Conservation (phyloP, 2,797 vertebrate genomes). For the Sandelia bainsii region DNA sequence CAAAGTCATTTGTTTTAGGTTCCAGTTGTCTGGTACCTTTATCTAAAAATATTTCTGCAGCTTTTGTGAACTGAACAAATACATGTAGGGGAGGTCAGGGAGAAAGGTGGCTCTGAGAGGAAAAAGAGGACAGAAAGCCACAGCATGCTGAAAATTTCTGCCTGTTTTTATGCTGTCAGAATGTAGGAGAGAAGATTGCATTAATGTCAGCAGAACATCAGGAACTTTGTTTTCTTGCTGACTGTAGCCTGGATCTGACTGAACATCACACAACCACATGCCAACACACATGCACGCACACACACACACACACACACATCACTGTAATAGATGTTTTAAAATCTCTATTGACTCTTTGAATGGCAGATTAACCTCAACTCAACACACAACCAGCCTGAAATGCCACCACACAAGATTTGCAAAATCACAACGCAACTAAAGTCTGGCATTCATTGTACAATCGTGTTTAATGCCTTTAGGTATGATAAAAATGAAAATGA, state of each 20-base stretch:
- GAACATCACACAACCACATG: constrained; percentile 2
- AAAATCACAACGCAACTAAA: background rate
- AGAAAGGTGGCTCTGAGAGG: constrained; percentile 6
- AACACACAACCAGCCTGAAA: background rate
- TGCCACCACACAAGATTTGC: background rate
- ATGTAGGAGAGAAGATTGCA: constrained; percentile 20
- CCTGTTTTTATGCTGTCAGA: constrained; percentile 16
- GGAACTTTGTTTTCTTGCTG: constrained; percentile 15
- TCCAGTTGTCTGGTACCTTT: constrained; percentile 21
- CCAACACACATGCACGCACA: background rate
- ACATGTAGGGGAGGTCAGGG: constrained; percentile 14
- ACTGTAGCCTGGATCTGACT: background rate
- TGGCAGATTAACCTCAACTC: constrained; percentile 13
- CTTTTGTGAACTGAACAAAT: constrained; percentile 31
- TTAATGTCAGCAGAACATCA: constrained; percentile 6
- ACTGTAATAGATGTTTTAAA: constrained; percentile 1
- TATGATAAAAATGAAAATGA: background rate
- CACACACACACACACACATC: background rate
- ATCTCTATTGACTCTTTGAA: constrained; percentile 19
- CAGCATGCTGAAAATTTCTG: constrained; percentile 5
- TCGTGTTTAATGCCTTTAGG: too few relatives aligned
- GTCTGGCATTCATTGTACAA: background rate
- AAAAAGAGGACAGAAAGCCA: constrained; percentile 1
- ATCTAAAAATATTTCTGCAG: constrained; percentile 47
- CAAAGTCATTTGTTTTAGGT: constrained; percentile 28